Percentiles rank a stretch among this genome's conserved stretches.
Conservation (phyloP, 2,888 invertebrate genomes). For the Chorisops tibialis region DNA sequence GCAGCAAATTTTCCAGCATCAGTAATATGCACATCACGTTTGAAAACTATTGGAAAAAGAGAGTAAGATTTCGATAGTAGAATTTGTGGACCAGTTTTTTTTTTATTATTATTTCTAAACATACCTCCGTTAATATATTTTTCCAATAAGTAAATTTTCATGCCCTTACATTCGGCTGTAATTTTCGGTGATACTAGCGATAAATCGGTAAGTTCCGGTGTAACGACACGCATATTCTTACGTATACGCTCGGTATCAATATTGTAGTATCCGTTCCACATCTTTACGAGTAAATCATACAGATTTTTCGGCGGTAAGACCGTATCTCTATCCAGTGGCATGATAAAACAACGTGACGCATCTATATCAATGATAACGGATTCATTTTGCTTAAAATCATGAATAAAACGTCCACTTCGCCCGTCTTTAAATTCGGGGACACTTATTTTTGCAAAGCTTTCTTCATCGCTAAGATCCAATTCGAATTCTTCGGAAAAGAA, state of each 20-base stretch:
- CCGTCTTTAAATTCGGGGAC: conserved; percentile 82
- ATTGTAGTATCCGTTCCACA: conserved; percentile 75
- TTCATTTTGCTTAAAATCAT: conserved; percentile 79
- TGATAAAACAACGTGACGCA: conserved; percentile 79
- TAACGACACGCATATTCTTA: conserved; percentile 70
- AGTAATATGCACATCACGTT: conserved; percentile 55
- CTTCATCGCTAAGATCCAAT: conserved; percentile 64
- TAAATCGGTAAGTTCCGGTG: conserved; percentile 65
- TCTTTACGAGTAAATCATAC: conserved; percentile 74
- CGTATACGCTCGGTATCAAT: conserved; percentile 77
- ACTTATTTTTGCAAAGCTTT: conserved; percentile 77
- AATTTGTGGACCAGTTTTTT: no score
- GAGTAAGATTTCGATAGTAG: conserved; percentile 36
- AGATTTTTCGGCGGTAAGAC: conserved; percentile 78
- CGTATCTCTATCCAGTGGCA: conserved; percentile 76
- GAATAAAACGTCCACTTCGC: conserved; percentile 79
- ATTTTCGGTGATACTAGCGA: conserved; percentile 67
- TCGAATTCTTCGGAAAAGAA: conserved; percentile 79
- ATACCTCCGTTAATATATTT: conserved; percentile 64
- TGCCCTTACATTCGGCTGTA: conserved; percentile 64
- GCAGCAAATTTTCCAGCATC: conserved; percentile 65
- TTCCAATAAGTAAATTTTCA: conserved; percentile 71
- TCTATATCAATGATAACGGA: conserved; percentile 76
- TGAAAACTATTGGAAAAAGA: conserved; percentile 65
- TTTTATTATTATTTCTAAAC: conserved; percentile 36